These are phyloP conservation scores for Taenioides sp. DNA, from an alignment of 2,797 vertebrate genomes.

Conservation along the genomic window DNA sequence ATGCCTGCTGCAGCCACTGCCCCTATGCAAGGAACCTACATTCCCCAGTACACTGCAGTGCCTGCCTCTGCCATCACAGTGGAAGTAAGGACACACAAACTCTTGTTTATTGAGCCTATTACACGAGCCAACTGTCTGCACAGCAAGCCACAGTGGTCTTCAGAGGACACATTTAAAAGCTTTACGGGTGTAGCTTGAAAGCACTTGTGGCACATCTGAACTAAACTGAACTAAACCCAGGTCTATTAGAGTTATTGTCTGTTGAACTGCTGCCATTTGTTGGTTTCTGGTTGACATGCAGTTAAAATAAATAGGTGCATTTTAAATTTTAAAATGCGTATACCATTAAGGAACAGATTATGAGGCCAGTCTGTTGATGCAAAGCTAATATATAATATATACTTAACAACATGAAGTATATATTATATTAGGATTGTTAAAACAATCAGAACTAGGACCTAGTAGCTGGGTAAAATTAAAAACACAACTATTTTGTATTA, in stretches of 20 bases:
- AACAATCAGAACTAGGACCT: no score
- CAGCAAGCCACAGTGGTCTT: background rate
- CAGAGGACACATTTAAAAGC: slow-evolving; percentile 1
- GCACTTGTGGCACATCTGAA: slow-evolving; percentile 11
- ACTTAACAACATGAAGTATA: no score
- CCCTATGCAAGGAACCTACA: slow-evolving; percentile 99
- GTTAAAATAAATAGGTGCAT: background rate
- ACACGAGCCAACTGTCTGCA: background rate
- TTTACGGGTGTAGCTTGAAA: background rate
- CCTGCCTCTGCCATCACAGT: slow-evolving; percentile 98
- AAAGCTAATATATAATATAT: no score
- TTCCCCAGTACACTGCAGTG: slow-evolving; percentile 99
- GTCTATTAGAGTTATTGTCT: slow-evolving; percentile 7
- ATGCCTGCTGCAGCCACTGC: slow-evolving; percentile 97
- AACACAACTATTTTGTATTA: no score
- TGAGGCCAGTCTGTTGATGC: background rate
- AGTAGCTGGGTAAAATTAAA: no score
- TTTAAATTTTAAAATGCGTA: background rate
- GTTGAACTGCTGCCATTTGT: slow-evolving; percentile 1
- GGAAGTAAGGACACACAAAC: slow-evolving; percentile 85
- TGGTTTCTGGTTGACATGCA: background rate
- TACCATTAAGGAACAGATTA: background rate
- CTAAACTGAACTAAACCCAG: background rate
- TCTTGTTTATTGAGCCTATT: slow-evolving; percentile 12
- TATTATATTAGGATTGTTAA: no score